Conservation (phyloP, 2,797 vertebrate species). For the Neosilurus hyrtlii region DNA sequence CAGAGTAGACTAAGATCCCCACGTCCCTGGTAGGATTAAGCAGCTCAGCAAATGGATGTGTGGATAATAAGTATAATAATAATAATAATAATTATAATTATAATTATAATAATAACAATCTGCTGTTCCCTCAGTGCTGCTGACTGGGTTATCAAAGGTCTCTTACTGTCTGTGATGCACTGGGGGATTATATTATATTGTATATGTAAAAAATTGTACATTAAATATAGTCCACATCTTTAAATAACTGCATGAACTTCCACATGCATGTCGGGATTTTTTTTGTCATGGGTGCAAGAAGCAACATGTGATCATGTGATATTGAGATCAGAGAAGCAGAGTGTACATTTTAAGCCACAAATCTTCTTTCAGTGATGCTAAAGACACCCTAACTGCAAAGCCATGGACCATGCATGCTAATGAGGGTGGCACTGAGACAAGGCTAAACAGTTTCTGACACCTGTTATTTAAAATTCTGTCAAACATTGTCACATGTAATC, state of each 20-base stretch:
- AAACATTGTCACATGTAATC: background rate
- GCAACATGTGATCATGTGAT: background rate
- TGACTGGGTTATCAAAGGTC: too few relatives aligned
- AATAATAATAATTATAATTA: too few relatives aligned
- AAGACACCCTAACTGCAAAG: background rate
- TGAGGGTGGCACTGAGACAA: background rate
- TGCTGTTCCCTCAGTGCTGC: too few relatives aligned
- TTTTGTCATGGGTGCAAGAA: background rate
- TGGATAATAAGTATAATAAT: too few relatives aligned
- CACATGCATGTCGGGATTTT: background rate
- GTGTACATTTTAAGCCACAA: background rate
- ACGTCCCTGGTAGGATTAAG: too few relatives aligned
- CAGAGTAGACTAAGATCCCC: too few relatives aligned
- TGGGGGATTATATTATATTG: too few relatives aligned
- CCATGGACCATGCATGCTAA: slow-evolving; percentile 12
- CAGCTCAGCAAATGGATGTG: too few relatives aligned
- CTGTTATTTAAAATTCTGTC: slow-evolving; percentile 26
- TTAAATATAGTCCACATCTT: background rate
- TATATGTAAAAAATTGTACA: too few relatives aligned
- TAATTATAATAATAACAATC: too few relatives aligned
- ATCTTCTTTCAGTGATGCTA: background rate
- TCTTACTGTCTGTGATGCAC: too few relatives aligned
- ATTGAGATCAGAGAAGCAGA: background rate
- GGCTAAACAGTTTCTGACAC: slow-evolving; percentile 18
- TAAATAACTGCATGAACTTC: background rate